A percentile compares a stretch with the other conserved stretches of the same genome.
Evolutionary conservation across 1,140 invertebrate genomes (phyloP).

Genomic region (Halesus radiatus): DNA sequence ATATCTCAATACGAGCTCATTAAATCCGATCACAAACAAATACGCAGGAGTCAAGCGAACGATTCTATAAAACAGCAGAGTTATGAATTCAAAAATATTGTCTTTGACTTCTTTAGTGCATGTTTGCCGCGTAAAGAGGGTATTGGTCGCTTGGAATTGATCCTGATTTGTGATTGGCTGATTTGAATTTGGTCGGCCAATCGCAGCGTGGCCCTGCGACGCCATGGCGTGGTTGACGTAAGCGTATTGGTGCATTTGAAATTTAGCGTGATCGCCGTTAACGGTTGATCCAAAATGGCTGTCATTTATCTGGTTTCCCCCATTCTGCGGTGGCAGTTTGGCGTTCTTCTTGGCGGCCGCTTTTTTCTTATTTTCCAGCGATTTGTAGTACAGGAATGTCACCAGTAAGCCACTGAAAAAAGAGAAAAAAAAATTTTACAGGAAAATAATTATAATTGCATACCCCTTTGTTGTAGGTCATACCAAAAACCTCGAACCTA

Average conservation of each 20-base stretch:
- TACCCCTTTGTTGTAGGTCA: too few species aligned
- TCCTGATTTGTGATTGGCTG: constrained; percentile 18
- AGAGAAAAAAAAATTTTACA: constrained; percentile 22
- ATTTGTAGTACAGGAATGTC: constrained; percentile 80
- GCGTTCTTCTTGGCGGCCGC: constrained; percentile 55
- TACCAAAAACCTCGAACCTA: too few species aligned
- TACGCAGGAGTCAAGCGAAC: constrained; percentile 85
- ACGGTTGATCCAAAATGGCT: neutral
- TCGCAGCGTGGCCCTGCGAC: neutral
- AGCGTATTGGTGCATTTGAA: constrained; percentile 51
- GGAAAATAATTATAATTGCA: too few species aligned
- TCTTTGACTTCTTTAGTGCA: constrained; percentile 47
- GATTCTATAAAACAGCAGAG: constrained; percentile 66
- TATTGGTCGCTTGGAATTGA: constrained; percentile 37
- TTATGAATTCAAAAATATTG: constrained; percentile 40
- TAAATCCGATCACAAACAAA: constrained; percentile 82
- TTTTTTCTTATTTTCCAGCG: constrained; percentile 67
- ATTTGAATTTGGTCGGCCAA: neutral
- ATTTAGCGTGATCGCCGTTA: constrained; percentile 31
- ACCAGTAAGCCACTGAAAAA: constrained; percentile 81
- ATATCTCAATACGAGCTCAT: constrained; percentile 79
- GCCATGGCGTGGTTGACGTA: constrained; percentile 36
- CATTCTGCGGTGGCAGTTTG: constrained; percentile 53
- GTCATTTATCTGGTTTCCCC: constrained; percentile 63
- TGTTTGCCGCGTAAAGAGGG: constrained; percentile 45